A percentile compares a stretch with the other conserved stretches of the same genome.
These are phyloP conservation scores for Phyllostomus discolor DNA, from an alignment of 2,113 vertebrate species.

Conservation along the genomic window DNA sequence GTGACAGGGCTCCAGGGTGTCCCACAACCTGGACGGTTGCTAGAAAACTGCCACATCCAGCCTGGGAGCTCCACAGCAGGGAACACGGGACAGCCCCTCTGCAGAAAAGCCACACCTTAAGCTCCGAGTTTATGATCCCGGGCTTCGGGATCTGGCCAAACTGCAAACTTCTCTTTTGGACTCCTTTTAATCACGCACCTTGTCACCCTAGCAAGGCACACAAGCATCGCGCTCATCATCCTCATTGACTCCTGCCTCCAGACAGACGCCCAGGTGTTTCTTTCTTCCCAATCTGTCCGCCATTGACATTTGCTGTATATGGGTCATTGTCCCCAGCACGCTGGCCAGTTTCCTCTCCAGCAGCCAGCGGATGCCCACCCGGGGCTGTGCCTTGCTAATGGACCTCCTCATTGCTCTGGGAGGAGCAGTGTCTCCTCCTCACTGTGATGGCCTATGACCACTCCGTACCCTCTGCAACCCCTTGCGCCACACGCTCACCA, in stretches of 20 bases:
- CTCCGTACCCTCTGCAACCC: slow-evolving; percentile 65
- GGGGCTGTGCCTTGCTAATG: slow-evolving; percentile 61
- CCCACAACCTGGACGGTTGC: not conserved
- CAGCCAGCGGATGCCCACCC: slow-evolving; percentile 41
- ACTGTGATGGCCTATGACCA: slow-evolving; percentile 56
- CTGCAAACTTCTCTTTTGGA: slow-evolving; percentile 34
- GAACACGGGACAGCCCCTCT: not conserved
- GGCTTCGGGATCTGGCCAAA: slow-evolving; percentile 33
- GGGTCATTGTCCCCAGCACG: slow-evolving; percentile 61
- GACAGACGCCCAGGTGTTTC: slow-evolving; percentile 65
- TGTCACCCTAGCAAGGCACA: slow-evolving; percentile 48
- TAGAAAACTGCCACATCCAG: not conserved
- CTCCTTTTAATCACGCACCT: slow-evolving; percentile 57
- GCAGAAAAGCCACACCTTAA: slow-evolving; percentile 11
- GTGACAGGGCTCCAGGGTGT: not conserved
- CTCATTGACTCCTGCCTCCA: slow-evolving; percentile 40
- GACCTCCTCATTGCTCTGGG: slow-evolving; percentile 61
- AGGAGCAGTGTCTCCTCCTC: slow-evolving; percentile 62
- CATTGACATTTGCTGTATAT: slow-evolving; percentile 59
- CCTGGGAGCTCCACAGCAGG: not conserved
- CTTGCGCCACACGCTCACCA: slow-evolving; percentile 44
- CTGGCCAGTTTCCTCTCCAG: slow-evolving; percentile 38
- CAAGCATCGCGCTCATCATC: slow-evolving; percentile 42
- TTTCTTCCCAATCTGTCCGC: slow-evolving; percentile 58
- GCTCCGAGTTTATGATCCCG: slow-evolving; percentile 51